Evolutionary conservation across 1,140 invertebrate genomes (phyloP), one percentile per base, ranked within the genome.

Genomic region (Nephila pilipes): DNA sequence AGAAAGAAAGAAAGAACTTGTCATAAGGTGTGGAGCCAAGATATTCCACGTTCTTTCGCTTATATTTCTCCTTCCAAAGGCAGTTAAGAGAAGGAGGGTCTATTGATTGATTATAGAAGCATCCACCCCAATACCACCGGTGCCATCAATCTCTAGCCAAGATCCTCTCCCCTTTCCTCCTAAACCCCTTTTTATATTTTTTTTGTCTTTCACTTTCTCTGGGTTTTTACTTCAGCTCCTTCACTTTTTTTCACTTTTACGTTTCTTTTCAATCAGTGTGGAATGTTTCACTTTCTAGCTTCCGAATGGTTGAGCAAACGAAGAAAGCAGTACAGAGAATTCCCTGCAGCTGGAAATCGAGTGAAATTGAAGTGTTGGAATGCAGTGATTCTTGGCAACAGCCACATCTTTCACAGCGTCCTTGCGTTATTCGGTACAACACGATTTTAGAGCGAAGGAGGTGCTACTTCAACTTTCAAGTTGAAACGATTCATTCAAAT

Each of bases 101-200:
- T 75, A 75, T 75, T 75, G 69, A 75, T 75, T 75, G 69, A 75
- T 75, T 75, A 75, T 75, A 32, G 69, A 75, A 75, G 69, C 29
- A 18, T 29, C 69, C 69, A 75, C 69, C 69, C 69, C 69, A 75
- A 75, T 75, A 75, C 69, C 32, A 36, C 32, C 16, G 16, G 14
- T 36, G 5, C 32, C 69, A 75, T 75, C 69, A 75, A 75, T 75
- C 69, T 75, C 32, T 14, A 14, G 29, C 29, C 14, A 14, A 75
- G 14, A 63, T 22, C 29, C 85, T n/a, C 32, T 10, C 22, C n/a
- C 58, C n/a, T 25, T 89, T 38, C 25, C 65, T 46, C 79, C 29
- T 54, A 20, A 25, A 20, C 18, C 16, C 79, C 79, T 55, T 79
- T 75, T 79, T 57, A 46, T 14, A 5, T 38, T 25, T 85, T 58